Conservation (phyloP, 2,888 invertebrate genomes). For the Argyresthia goedartella region DNA sequence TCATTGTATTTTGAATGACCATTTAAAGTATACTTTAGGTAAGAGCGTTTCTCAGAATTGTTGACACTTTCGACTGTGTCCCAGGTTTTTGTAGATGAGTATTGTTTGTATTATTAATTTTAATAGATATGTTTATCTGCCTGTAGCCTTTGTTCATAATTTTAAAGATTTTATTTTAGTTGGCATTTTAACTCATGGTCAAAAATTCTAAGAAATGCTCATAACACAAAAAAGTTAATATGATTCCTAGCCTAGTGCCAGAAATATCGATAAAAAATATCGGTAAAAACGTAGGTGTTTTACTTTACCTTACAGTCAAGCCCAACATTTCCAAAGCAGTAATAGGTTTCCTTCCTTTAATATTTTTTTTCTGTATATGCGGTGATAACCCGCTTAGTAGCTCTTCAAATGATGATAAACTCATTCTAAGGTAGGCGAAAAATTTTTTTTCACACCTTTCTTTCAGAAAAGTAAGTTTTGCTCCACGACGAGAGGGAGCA, state of each 20-base stretch:
- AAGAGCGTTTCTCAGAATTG: too few species aligned
- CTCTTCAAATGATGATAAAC: conserved; percentile 4
- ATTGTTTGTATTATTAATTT: too few species aligned
- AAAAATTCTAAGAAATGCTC: too few species aligned
- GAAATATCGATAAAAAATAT: conserved; percentile 1
- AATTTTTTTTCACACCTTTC: too few species aligned
- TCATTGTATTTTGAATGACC: conserved; percentile 7
- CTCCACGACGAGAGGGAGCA: too few species aligned
- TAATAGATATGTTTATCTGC: too few species aligned
- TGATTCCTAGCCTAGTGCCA: background rate
- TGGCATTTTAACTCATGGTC: too few species aligned
- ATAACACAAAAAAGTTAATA: conserved; percentile 6
- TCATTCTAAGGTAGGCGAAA: conserved; percentile 1
- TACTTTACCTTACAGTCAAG: conserved; percentile 6
- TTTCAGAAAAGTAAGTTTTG: too few species aligned
- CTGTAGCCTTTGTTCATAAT: too few species aligned
- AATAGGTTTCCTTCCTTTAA: conserved; percentile 8
- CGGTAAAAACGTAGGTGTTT: background rate
- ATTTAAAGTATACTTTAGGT: conserved; percentile 9
- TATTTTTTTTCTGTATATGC: conserved; percentile 8
- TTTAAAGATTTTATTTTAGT: too few species aligned
- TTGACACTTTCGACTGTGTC: too few species aligned
- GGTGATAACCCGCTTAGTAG: conserved; percentile 7
- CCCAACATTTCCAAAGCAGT: conserved; percentile 7
- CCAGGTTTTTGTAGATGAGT: too few species aligned